A percentile compares a stretch with the other conserved stretches of the same genome.
phyloP scores from a whole-genome alignment of 2,888 invertebrate genomes.

The Drosophila picticornis region DNA sequence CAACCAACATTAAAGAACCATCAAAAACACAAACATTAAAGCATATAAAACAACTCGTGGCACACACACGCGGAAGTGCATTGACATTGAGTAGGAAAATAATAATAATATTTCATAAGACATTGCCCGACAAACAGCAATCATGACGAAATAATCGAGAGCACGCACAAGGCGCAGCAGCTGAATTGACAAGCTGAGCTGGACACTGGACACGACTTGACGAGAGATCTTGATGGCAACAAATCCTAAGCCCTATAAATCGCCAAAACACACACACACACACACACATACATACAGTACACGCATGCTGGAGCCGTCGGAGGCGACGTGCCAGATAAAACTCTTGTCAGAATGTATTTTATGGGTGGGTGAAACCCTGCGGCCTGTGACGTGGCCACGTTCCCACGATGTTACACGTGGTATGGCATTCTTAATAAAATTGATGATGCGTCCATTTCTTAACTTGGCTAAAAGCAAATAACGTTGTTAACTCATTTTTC shows the following conservation, averaged over 20 bases:
- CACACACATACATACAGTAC: constrained; percentile 32
- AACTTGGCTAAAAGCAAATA: constrained; percentile 59
- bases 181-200: constrained; percentile 39
- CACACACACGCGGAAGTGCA: constrained; percentile 64
- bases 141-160: constrained; percentile 44
- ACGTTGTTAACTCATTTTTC: constrained; percentile 75
- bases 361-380: constrained; percentile 48
- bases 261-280: constrained; percentile 47
- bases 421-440: constrained; percentile 56
- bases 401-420: constrained; percentile 31
- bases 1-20: constrained; percentile 42
- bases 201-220: constrained; percentile 26
- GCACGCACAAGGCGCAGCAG: constrained; percentile 15
- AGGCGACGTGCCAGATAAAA: constrained; percentile 76
- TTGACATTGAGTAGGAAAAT: constrained; percentile 44
- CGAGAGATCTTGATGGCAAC: constrained; percentile 48
- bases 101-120: constrained; percentile 32
- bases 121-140: constrained; percentile 9
- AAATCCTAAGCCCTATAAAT: constrained; percentile 78
- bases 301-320: constrained; percentile 27
- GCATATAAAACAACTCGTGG: not conserved
- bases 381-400: constrained; percentile 24
- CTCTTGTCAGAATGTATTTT: constrained; percentile 77
- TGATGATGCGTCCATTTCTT: constrained; percentile 62
- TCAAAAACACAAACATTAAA: not conserved